Evolutionary conservation across 2,888 invertebrate genomes (phyloP).

Genomic region (Callyntrura guangdongensis): DNA sequence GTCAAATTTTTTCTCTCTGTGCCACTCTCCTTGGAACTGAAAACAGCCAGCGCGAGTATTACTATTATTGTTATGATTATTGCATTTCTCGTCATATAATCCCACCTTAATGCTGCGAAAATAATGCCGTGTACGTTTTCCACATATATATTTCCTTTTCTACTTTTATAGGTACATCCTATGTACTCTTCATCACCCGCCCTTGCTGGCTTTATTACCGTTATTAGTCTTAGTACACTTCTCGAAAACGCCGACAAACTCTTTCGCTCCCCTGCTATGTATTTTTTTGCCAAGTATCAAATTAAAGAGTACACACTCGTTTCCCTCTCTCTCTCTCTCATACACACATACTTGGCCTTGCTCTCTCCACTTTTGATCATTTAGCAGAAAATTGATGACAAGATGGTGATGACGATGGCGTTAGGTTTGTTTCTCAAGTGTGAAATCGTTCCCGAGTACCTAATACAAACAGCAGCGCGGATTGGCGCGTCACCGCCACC

Average conservation of each 20-base stretch:
- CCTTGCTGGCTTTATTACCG: neutral
- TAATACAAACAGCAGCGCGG: neutral
- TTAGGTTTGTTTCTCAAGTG: slow-evolving; percentile 1
- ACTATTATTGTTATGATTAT: slow-evolving; percentile 19
- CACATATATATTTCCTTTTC: no score
- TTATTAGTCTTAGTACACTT: neutral
- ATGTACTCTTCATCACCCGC: neutral
- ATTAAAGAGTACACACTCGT: slow-evolving; percentile 22
- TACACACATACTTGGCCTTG: neutral
- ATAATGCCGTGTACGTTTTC: no score
- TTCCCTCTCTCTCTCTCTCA: slow-evolving; percentile 1
- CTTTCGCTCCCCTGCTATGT: neutral
- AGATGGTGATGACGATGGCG: slow-evolving; percentile 1
- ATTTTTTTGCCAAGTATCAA: slow-evolving; percentile 11
- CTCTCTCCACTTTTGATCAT: slow-evolving; percentile 29
- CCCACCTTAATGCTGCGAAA: neutral
- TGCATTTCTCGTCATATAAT: neutral
- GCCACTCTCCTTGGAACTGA: neutral
- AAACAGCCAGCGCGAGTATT: neutral
- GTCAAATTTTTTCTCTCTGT: neutral
- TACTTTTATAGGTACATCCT: neutral
- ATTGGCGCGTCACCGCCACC: neutral
- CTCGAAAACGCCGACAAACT: neutral
- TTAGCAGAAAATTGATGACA: slow-evolving; percentile 44
- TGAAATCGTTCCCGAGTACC: neutral